Evolutionary conservation across 2,113 vertebrate species (phyloP).

Genomic region (Dromaius novaehollandiae): DNA sequence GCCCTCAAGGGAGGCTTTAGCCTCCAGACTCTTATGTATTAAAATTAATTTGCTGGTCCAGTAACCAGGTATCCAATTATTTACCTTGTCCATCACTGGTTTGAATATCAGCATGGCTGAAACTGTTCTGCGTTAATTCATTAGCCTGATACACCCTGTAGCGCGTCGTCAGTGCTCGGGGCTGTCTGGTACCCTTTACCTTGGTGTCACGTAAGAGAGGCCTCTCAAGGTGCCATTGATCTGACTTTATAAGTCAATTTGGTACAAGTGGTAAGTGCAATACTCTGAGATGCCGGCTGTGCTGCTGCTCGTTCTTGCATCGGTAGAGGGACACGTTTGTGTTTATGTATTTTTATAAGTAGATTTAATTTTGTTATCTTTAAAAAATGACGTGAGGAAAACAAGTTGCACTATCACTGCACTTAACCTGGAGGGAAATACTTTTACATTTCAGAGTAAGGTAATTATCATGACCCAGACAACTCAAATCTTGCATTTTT

Average conservation of each 20-base stretch:
- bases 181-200: neutral
- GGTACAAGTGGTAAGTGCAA: neutral
- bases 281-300: neutral
- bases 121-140: neutral
- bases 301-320: neutral
- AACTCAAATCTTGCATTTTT: neutral
- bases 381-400: neutral
- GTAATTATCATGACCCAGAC: neutral
- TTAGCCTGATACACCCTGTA: fast-evolving
- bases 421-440: fast-evolving
- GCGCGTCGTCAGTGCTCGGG: neutral
- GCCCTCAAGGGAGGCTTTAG: neutral
- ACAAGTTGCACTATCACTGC: fast-evolving
- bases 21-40: neutral
- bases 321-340: fast-evolving
- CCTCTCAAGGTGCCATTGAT: fast-evolving
- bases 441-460: neutral
- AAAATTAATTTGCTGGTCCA: neutral
- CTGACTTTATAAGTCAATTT: neutral
- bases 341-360: too few relatives aligned
- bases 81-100: neutral
- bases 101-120: neutral
- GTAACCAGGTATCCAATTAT: neutral
- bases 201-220: neutral
- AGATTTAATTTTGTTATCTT: neutral